Conservation (phyloP, 2,113 vertebrate genomes). For the Struthidea cinerea region DNA sequence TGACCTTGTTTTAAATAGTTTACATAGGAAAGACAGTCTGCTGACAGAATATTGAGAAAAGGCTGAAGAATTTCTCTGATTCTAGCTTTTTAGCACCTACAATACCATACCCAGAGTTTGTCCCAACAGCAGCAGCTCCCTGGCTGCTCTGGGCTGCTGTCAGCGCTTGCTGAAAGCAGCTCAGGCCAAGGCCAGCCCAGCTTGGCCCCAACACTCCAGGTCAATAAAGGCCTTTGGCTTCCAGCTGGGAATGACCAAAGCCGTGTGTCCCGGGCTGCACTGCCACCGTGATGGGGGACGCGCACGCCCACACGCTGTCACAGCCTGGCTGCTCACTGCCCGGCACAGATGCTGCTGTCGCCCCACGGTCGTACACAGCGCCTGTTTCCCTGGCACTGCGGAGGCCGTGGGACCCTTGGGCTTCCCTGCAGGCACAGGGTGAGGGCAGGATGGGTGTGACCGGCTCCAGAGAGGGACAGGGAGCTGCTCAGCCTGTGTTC, state of each 20-base stretch:
- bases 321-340: not conserved
- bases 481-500: not conserved
- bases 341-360: not conserved
- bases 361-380: fast-evolving
- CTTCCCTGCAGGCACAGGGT: not conserved
- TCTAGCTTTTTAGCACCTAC: no score
- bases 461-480: not conserved
- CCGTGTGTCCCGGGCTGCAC: not conserved
- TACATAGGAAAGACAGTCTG: no score
- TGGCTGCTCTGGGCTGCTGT: not conserved
- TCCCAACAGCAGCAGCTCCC: not conserved
- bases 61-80: no score
- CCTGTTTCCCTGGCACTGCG: not conserved
- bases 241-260: not conserved
- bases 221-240: not conserved
- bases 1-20: no score
- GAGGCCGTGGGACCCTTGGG: fast-evolving
- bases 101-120: not conserved
- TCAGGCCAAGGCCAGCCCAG: not conserved
- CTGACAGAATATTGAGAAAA: no score
- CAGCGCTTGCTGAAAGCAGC: not conserved
- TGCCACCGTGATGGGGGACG: not conserved
- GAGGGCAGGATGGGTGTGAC: not conserved
- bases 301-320: fast-evolving
- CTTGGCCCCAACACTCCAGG: not conserved